These are phyloP conservation scores for Suillia variegata DNA, from an alignment of 2,888 invertebrate genomes.

Conservation along the genomic window DNA sequence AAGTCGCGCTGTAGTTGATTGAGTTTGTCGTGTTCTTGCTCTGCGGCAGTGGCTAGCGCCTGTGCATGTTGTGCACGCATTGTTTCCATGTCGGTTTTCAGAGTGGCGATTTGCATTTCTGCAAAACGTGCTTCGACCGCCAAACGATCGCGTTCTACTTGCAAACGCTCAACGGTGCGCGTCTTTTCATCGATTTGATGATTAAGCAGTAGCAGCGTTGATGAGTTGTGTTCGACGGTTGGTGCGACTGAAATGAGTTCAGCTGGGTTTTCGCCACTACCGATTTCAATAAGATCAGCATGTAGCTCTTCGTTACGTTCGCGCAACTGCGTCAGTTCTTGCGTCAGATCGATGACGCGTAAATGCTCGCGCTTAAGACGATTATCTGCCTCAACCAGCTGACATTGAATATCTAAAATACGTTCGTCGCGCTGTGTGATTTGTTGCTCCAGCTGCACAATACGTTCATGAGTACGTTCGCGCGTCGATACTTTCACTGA, in stretches of 20 bases:
- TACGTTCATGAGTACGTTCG: slow-evolving; percentile 56
- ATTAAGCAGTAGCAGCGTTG: slow-evolving; percentile 30
- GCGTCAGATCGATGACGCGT: slow-evolving; percentile 44
- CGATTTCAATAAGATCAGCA: slow-evolving; percentile 43
- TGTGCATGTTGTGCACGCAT: slow-evolving; percentile 44
- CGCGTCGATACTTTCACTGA: no score
- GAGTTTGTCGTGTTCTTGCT: slow-evolving; percentile 44
- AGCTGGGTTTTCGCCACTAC: slow-evolving; percentile 36
- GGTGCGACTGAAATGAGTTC: background rate
- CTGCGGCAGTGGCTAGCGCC: slow-evolving; percentile 42
- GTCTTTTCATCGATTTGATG: slow-evolving; percentile 48
- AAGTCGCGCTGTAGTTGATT: slow-evolving; percentile 39
- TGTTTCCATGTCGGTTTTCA: slow-evolving; percentile 48
- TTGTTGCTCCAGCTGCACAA: slow-evolving; percentile 59
- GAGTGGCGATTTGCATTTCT: slow-evolving; percentile 47
- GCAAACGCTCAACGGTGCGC: slow-evolving; percentile 53
- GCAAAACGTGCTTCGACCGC: slow-evolving; percentile 48
- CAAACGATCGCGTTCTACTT: slow-evolving; percentile 56
- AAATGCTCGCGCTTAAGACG: slow-evolving; percentile 54
- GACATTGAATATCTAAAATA: slow-evolving; percentile 55
- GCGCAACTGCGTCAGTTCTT: slow-evolving; percentile 47
- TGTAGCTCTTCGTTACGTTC: slow-evolving; percentile 48
- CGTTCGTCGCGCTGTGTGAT: slow-evolving; percentile 61
- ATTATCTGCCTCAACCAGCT: slow-evolving; percentile 57
- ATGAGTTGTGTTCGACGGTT: slow-evolving; percentile 18